Percentiles rank a stretch among this genome's conserved stretches.
Evolutionary conservation across 2,888 invertebrate genomes (phyloP).

Genomic region (Perithous albicinctus): DNA sequence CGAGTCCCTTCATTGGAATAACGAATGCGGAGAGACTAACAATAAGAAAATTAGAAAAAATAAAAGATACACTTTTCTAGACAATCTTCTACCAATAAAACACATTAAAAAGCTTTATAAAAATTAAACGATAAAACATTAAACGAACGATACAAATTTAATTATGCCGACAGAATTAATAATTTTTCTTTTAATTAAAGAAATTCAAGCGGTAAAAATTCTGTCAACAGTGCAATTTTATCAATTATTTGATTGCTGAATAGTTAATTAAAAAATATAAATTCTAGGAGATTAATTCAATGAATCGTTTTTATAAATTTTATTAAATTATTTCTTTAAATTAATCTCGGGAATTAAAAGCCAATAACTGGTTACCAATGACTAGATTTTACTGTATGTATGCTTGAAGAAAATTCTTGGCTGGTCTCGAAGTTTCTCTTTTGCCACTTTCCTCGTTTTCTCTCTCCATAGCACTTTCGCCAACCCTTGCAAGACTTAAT

Average conservation of each 20-base stretch:
- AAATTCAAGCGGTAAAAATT: no score
- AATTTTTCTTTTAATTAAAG: not conserved
- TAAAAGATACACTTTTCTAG: not conserved
- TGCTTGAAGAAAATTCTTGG: constrained; percentile 28
- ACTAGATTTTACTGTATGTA: not conserved
- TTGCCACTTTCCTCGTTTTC: constrained; percentile 40
- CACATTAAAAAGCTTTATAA: not conserved
- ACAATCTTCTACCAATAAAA: not conserved
- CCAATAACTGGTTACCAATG: not conserved
- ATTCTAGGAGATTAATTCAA: not conserved
- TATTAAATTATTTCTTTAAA: not conserved
- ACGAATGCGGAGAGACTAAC: not conserved
- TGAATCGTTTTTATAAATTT: not conserved
- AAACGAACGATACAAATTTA: not conserved
- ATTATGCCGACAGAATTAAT: not conserved
- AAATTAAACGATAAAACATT: not conserved
- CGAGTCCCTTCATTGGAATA: not conserved
- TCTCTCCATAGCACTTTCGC: constrained; percentile 11
- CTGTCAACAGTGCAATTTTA: no score
- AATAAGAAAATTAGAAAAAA: not conserved
- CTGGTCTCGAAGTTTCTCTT: constrained; percentile 44
- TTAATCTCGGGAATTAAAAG: not conserved
- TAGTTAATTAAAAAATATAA: not conserved
- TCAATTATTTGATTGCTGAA: not conserved
- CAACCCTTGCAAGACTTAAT: constrained; percentile 77